phyloP scores from a whole-genome alignment of 1,140 invertebrate genomes.

The Tetramorium parvispinum region DNA sequence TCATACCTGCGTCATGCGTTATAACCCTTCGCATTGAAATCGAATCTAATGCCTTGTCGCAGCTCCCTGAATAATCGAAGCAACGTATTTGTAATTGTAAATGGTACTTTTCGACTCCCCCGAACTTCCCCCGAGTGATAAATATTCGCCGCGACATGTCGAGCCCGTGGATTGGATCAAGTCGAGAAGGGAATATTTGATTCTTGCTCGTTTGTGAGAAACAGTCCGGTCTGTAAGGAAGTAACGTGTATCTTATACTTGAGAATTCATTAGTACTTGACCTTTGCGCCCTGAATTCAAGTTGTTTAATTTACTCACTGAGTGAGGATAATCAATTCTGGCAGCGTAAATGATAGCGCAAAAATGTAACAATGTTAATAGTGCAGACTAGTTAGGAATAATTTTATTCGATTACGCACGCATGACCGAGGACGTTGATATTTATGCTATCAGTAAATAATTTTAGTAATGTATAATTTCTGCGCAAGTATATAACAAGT shows the following conservation, averaged over 20 bases:
- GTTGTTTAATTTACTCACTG: not conserved
- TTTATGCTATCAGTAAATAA: not conserved
- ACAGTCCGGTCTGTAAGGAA: not conserved
- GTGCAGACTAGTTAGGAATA: not conserved
- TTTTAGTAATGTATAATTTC: not conserved
- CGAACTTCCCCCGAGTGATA: not conserved
- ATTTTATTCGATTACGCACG: not conserved
- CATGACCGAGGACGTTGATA: not conserved
- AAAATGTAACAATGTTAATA: not conserved
- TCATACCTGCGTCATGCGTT: not conserved
- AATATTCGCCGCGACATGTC: not conserved
- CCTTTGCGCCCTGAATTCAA: not conserved
- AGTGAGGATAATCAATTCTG: not conserved
- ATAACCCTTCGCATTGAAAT: too few species aligned
- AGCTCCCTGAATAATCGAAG: too few species aligned
- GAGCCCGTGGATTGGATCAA: not conserved
- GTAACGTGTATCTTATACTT: not conserved
- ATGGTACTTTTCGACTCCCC: not conserved
- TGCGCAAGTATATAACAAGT: not conserved
- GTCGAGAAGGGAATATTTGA: not conserved
- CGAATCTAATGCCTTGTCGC: too few species aligned
- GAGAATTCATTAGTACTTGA: not conserved
- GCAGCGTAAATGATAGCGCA: not conserved
- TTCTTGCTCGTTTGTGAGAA: not conserved
- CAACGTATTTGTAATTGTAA: not conserved